Conservation (phyloP, 2,797 vertebrate species). For the Uromys caudimaculatus region DNA sequence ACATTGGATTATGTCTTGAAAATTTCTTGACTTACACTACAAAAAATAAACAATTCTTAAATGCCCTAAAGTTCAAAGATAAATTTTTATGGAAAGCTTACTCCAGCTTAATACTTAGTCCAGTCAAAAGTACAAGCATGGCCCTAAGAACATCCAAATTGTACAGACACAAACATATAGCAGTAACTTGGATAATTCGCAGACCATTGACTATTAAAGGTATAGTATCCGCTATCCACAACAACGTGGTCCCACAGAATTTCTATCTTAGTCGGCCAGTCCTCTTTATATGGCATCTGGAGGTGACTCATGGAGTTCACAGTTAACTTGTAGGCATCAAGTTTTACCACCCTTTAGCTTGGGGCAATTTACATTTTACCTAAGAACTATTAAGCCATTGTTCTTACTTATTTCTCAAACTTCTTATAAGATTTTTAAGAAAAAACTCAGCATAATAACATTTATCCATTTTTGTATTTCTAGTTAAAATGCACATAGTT, state of each 20-base stretch:
- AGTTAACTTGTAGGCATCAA: background rate
- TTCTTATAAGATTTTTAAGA: background rate
- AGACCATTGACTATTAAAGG: background rate
- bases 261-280: background rate
- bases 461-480: background rate
- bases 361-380: background rate
- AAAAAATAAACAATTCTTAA: background rate
- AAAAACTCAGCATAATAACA: no score
- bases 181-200: background rate
- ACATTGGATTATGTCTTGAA: background rate
- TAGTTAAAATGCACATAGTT: background rate
- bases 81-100: background rate
- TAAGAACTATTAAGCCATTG: background rate
- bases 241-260: no score
- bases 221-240: no score
- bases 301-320: background rate
- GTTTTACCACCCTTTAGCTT: background rate
- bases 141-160: background rate
- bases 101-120: no score
- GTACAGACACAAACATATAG: no score
- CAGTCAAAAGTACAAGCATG: no score
- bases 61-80: background rate
- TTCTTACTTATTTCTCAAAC: background rate
- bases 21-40: background rate
- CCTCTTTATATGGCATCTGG: background rate